A percentile compares a stretch with the other conserved stretches of the same genome.
Conservation (phyloP, 2,797 vertebrate genomes). For the Microctenopoma steveboyesi region DNA sequence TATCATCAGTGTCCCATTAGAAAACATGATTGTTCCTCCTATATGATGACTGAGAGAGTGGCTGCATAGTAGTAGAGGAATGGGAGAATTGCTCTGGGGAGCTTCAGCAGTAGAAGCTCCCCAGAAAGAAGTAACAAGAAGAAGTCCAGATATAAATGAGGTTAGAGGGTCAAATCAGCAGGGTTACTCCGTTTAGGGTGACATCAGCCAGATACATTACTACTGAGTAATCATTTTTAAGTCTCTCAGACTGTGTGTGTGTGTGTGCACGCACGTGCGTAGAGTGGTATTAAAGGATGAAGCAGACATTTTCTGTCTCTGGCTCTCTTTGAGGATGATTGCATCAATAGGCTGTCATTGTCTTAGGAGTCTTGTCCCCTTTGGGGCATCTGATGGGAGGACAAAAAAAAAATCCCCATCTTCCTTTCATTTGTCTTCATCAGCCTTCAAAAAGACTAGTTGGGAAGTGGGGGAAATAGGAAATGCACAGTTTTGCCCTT, state of each 20-base stretch:
- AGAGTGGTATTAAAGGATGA: slow-evolving; percentile 46
- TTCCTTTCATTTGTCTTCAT: slow-evolving; percentile 55
- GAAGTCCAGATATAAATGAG: slow-evolving; percentile 40
- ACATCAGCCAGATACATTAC: slow-evolving; percentile 58
- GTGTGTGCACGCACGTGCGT: background rate
- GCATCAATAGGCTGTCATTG: slow-evolving; percentile 76
- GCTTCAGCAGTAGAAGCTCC: slow-evolving; percentile 14
- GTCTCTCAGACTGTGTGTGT: slow-evolving; percentile 2
- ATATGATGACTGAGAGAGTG: slow-evolving; percentile 15
- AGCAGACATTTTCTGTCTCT: slow-evolving; percentile 50
- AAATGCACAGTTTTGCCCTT: too few species aligned
- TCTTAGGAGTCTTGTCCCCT: slow-evolving; percentile 61
- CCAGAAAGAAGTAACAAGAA: slow-evolving; percentile 22
- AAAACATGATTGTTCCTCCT: slow-evolving; percentile 38
- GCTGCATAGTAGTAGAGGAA: slow-evolving; percentile 5
- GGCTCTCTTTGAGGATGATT: slow-evolving; percentile 52
- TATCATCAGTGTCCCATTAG: slow-evolving; percentile 19
- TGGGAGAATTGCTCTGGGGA: slow-evolving; percentile 31
- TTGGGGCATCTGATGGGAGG: slow-evolving; percentile 56
- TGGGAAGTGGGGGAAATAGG: background rate
- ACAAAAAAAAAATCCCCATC: slow-evolving; percentile 42
- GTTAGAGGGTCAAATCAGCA: slow-evolving; percentile 48
- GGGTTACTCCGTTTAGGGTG: slow-evolving; percentile 39
- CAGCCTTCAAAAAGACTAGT: slow-evolving; percentile 23
- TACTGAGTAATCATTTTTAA: slow-evolving; percentile 43